Conservation (phyloP, 1,140 invertebrate genomes). For the Rhysida immarginata region DNA sequence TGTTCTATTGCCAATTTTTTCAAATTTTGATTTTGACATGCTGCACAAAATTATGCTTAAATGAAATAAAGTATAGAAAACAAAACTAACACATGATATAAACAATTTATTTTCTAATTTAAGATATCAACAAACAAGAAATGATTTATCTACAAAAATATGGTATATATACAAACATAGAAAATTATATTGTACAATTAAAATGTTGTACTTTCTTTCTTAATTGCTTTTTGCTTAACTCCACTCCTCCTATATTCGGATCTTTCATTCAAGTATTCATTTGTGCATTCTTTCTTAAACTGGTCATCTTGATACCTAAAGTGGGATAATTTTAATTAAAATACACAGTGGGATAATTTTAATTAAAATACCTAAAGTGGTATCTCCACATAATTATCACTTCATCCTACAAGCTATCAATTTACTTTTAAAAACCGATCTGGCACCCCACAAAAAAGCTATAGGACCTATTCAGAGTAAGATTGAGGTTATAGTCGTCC, state of each 20-base stretch:
- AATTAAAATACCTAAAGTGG: neutral
- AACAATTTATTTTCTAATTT: no score
- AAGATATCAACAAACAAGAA: no score
- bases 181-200: no score
- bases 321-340: no score
- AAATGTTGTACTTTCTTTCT: conserved; percentile 19
- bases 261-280: conserved; percentile 65
- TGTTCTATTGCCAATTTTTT: no score
- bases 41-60: no score
- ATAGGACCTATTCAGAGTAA: neutral
- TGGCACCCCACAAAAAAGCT: neutral
- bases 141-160: no score
- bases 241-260: conserved; percentile 65
- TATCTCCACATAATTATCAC: neutral
- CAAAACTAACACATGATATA: no score
- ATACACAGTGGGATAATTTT: neutral
- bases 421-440: neutral
- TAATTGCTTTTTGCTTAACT: conserved; percentile 38
- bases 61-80: no score
- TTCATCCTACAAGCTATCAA: neutral
- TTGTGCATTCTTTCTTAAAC: conserved; percentile 52
- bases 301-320: conserved; percentile 41
- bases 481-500: neutral
- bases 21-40: no score
- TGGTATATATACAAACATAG: no score